These are phyloP conservation scores for Cerceris rybyensis DNA, from an alignment of 2,888 invertebrate genomes.

Conservation along the genomic window DNA sequence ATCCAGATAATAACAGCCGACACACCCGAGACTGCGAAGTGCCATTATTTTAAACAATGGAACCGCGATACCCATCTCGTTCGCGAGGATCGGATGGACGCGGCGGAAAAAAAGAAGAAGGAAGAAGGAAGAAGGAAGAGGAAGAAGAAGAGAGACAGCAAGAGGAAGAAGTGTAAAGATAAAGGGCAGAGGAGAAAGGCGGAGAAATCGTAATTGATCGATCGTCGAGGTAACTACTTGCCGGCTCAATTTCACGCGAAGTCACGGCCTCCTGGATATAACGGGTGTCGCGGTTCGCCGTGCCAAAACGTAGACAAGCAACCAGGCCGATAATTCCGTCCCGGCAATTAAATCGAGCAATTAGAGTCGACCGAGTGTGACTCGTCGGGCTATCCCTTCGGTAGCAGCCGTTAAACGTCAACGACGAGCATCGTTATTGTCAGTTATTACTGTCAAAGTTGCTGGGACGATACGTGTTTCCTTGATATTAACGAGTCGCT, in stretches of 20 bases:
- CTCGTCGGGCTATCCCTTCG: slow-evolving; percentile 37
- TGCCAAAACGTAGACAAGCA: slow-evolving; percentile 34
- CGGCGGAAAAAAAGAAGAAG: slow-evolving; percentile 7
- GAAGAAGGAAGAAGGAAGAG: background rate
- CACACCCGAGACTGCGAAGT: slow-evolving; percentile 37
- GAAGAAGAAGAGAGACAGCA: slow-evolving; percentile 21
- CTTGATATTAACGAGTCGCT: slow-evolving; percentile 53
- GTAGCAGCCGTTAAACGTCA: slow-evolving; percentile 57
- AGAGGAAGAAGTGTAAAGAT: slow-evolving; percentile 25
- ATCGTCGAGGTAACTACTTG: slow-evolving; percentile 43
- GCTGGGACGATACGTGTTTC: slow-evolving; percentile 37
- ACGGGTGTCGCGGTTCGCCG: slow-evolving; percentile 51
- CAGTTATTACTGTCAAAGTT: slow-evolving; percentile 59
- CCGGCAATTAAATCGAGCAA: slow-evolving; percentile 65
- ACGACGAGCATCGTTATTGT: slow-evolving; percentile 53
- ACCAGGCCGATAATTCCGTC: slow-evolving; percentile 53
- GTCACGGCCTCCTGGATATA: slow-evolving; percentile 35
- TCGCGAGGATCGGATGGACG: slow-evolving; percentile 19
- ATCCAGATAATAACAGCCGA: slow-evolving; percentile 39
- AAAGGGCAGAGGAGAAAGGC: slow-evolving; percentile 35
- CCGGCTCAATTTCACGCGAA: slow-evolving; percentile 44
- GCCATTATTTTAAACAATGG: slow-evolving; percentile 60
- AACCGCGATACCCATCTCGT: slow-evolving; percentile 49
- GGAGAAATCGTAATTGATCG: slow-evolving; percentile 60
- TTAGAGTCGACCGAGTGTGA: slow-evolving; percentile 49